Conservation (phyloP, 2,113 vertebrate species). For the Verasper variegatus region DNA sequence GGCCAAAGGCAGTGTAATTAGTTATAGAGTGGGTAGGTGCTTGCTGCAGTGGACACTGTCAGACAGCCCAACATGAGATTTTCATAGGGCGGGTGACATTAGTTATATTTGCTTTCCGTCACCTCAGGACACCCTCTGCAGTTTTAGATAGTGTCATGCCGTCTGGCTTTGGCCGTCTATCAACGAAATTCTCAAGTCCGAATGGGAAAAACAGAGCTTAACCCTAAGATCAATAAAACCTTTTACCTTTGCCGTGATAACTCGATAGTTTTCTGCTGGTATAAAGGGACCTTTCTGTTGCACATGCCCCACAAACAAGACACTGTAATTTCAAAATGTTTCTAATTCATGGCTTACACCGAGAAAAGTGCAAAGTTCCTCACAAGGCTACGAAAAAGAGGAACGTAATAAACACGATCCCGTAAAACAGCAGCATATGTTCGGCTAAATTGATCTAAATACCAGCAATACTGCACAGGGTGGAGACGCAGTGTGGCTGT, state of each 20-base stretch:
- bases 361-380: constrained; percentile 1
- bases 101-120: constrained; percentile 70
- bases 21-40: constrained; percentile 65
- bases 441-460: constrained; percentile 39
- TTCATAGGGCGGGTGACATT: constrained; percentile 45
- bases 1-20: constrained; percentile 72
- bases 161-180: constrained; percentile 56
- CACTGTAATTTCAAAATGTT: not conserved
- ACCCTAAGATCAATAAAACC: constrained; percentile 43
- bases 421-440: constrained; percentile 40
- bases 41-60: constrained; percentile 43
- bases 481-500: constrained; percentile 17
- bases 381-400: not conserved
- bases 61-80: constrained; percentile 52
- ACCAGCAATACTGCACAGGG: constrained; percentile 7
- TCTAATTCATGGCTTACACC: not conserved
- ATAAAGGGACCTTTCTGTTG: not conserved
- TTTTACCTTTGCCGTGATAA: constrained; percentile 35
- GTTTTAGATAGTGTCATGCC: constrained; percentile 63
- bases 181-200: constrained; percentile 41
- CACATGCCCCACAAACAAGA: constrained; percentile 5
- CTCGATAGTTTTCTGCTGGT: constrained; percentile 14
- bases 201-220: constrained; percentile 47
- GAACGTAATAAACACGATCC: constrained; percentile 19
- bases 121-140: constrained; percentile 49